Base-by-base conservation (phyloP, 2,888 invertebrate species). In the Bugula neritina region DNA sequence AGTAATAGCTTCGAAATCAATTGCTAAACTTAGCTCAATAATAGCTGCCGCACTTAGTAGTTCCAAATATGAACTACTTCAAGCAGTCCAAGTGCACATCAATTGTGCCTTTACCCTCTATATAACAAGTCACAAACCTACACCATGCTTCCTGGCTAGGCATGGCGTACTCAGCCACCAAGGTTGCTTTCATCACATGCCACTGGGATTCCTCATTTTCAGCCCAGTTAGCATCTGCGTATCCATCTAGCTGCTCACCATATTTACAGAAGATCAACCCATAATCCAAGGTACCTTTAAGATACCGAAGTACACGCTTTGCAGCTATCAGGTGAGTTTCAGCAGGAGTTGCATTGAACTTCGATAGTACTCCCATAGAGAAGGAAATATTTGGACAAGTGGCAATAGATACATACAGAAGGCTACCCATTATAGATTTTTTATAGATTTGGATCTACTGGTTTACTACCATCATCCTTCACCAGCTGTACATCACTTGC, bases 181-280 rank as follows among this genome's bases (percentile, higher is more conserved):
- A n/a, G n/a, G n/a, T n/a, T n/a, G n/a, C n/a, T n/a, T n/a, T n/a
- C n/a, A n/a, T n/a, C n/a, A n/a, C n/a, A n/a, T n/a, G n/a, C n/a
- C n/a, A n/a, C n/a, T n/a, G n/a, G n/a, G n/a, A n/a, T n/a, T n/a
- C n/a, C n/a, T n/a, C n/a, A n/a, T n/a, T n/a, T n/a, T n/a, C n/a
- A n/a, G n/a, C n/a, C n/a, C n/a, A n/a, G n/a, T n/a, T 79, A 23
- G 79, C 73, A 75, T 80, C 80, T 34, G 75, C 76, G 72, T 75
- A 82, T 5, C 75, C 77, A 25, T 55, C 35, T 52, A 74, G 27
- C 21, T 23, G 13, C 25, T 23, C 31, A 21, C n/a, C 23, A 57
- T 3, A n/a, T 57, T 17, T n/a, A n/a, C 5, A 13, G 23, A n/a
- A 57, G 13, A 5, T 43, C 21, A 74, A 70, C 34, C 57, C 74